Evolutionary conservation across 2,113 vertebrate genomes (phyloP).

Genomic region (Phalacrocorax pelagicus): DNA sequence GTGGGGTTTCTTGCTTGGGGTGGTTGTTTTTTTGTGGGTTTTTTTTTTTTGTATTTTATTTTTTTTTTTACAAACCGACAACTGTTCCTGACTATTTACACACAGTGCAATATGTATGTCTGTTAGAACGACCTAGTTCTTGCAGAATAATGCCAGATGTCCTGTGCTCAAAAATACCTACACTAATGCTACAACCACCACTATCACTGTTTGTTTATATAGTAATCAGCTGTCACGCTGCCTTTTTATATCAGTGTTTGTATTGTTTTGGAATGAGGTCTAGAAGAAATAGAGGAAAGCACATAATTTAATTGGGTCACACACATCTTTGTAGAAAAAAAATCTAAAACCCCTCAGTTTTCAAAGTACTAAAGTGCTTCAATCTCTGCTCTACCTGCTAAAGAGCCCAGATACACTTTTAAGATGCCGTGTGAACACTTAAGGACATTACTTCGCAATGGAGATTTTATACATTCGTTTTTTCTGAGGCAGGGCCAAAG

Average conservation of each 20-base stretch:
- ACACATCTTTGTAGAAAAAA: neutral
- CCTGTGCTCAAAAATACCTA: neutral
- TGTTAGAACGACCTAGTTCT: neutral
- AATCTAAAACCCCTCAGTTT: neutral
- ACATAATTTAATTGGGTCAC: neutral
- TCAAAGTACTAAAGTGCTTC: neutral
- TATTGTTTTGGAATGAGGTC: neutral
- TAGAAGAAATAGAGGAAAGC: neutral
- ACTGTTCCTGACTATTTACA: neutral
- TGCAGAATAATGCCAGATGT: slow-evolving; percentile 4
- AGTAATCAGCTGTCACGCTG: neutral
- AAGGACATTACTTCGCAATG: neutral
- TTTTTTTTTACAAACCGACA: neutral
- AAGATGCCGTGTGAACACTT: neutral
- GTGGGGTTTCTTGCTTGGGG: neutral
- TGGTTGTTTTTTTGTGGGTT: neutral
- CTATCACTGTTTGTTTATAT: neutral
- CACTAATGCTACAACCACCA: neutral
- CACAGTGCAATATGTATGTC: neutral
- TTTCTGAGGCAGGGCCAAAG: neutral
- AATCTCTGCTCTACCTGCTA: neutral
- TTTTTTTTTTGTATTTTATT: neutral
- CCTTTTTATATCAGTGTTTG: neutral
- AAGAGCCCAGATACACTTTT: neutral
- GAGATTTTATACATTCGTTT: neutral